Conservation (phyloP, 1,140 invertebrate species). For the Rhagoletis pomonella region DNA sequence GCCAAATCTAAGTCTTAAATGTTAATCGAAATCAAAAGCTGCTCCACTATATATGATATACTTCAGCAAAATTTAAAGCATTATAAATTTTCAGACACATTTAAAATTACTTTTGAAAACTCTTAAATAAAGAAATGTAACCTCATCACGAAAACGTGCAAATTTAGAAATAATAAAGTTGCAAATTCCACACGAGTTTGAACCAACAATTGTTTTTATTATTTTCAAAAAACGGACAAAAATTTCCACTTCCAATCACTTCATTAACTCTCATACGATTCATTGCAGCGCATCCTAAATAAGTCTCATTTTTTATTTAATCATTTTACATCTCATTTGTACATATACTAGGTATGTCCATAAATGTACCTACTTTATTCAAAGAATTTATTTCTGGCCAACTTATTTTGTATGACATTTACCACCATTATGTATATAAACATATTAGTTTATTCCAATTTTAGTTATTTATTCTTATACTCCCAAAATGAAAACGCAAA, state of each 20-base stretch:
- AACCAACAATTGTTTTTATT: no score
- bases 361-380: not conserved
- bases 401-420: not conserved
- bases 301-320: not conserved
- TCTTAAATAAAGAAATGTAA: no score
- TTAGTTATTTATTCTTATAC: constrained; percentile 57
- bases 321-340: not conserved
- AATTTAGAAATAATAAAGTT: no score
- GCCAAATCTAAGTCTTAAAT: no score
- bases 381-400: not conserved
- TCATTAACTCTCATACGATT: not conserved
- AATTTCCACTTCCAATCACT: not conserved
- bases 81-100: no score
- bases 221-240: not conserved
- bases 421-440: constrained; percentile 56
- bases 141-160: no score
- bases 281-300: not conserved
- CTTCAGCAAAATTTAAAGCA: no score
- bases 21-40: no score
- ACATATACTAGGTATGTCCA: not conserved
- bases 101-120: no score
- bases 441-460: constrained; percentile 57
- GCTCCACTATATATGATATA: no score
- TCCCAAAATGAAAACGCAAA: constrained; percentile 47
- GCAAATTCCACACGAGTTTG: no score